Evolutionary conservation across 2,113 vertebrate species (phyloP), one percentile per base, ranked within the genome.

Genomic region (Cebus imitator): DNA sequence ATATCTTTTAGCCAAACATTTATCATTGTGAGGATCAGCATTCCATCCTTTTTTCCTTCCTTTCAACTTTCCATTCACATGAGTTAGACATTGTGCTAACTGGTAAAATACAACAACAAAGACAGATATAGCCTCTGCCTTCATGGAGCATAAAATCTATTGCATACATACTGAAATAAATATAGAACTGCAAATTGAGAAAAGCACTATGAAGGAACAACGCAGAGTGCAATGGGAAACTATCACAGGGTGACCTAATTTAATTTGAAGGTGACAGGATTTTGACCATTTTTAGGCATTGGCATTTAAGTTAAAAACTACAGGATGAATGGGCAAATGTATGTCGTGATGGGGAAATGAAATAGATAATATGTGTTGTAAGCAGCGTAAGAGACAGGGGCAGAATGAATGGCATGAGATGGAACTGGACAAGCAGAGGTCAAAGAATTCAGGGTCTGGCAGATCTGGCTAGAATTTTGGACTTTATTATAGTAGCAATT

Each of bases 1-100:
- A 89, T 73, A 80, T 70, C 25, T 82, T 94, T 96, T 68, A 72
- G 4, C 8, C 20, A 94, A 92, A 66, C 94, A 82, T 91, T 40
- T 95, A 9, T 91, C 55, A 95, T 89, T 83, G 48, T 52, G 57
- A 86, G 6, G 30, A 91, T 92, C 14, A 57, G 21, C 18, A 90
- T 81, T 68, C 9, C 27, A 58, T 91, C 55, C 8, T 43, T 85
- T 75, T 82, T 76, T 43, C 73, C 32, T 87, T 95, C 16, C n/a
- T 92, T 96, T 79, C 30, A 87, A 72, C 40, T 75, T 82, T 91
- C 35, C 66, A 68, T 68, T 68, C 32, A 32, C 37, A 61, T 45
- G 70, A 88, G 35, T 86, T 57, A 82, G 89, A 48, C 66, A 91
- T 40, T 75, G 14, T 82, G 27, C 35, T 70, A 95, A 95, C 9